Base-by-base conservation (phyloP, 2,797 vertebrate genomes). In the Aplochiton taeniatus region DNA sequence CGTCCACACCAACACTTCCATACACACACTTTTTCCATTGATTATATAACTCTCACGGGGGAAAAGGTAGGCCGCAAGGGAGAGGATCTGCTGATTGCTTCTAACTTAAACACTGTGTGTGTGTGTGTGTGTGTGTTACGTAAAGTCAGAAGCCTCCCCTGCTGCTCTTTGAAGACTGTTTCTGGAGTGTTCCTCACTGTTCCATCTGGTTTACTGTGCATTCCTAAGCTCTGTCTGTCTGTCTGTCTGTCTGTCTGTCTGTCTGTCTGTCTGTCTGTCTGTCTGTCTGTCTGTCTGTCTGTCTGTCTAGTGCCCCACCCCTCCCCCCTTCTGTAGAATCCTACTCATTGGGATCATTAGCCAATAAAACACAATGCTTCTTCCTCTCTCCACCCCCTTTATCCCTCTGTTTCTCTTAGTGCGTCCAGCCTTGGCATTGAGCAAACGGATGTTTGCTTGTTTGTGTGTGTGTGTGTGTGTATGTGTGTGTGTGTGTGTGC, bases 351-450 rank as follows among this genome's bases (percentile, higher is more conserved):
- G 2, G 31, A 31, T n/a, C n/a, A n/a, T 31, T 31, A 6, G 31
- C 31, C 31, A 31, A 3, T 31, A 31, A 31, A 2, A 31, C 6
- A 43, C 7, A 17, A 41, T n/a, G 18, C 43, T n/a, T 70, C 20
- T 9, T 9, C 44, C n/a, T n/a, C n/a, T n/a, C n/a, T n/a, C 63
- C 57, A n/a, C 56, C 47, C 68, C 61, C 11, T 6, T 1, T 46
- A 4, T 57, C 68, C 19, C 6, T 54, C 65, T 13, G 65, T 44
- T 65, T 68, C 47, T 41, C 42, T 31, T 2, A 31, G 31, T 31
- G 31, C 2, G 6, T 31, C 31, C 31, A 31, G 31, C 31, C 31
- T 31, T 31, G 2, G 31, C 6, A 6, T 31, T 6, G 3, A 31
- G 6, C 31, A 31, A 31, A 31, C 31, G 31, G 31, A 31, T 6